phyloP scores from a whole-genome alignment of 2,113 vertebrate species.

The Lichenostomus cassidix region DNA sequence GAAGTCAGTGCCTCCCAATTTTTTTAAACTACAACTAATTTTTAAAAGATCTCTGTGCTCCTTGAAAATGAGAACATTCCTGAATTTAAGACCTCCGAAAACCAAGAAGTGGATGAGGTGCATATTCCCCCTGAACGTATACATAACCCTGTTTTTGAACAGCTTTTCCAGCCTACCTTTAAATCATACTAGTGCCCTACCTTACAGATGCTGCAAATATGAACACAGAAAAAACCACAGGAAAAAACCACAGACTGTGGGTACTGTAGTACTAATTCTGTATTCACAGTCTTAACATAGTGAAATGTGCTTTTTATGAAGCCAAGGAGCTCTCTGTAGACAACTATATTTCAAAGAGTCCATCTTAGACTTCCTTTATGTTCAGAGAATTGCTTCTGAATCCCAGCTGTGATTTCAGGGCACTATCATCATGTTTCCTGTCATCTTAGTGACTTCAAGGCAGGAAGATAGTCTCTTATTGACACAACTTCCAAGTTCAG shows the following conservation, averaged over 20 bases:
- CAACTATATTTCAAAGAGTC: neutral
- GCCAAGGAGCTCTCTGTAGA: neutral
- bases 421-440: neutral
- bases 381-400: neutral
- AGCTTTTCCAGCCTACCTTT: neutral
- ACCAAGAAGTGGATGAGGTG: neutral
- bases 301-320: neutral
- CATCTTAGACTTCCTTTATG: neutral
- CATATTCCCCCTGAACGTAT: neutral
- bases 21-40: neutral
- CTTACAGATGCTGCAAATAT: neutral
- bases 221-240: neutral
- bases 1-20: neutral
- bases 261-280: neutral
- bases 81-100: neutral
- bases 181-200: neutral
- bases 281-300: neutral
- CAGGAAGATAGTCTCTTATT: neutral
- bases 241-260: neutral
- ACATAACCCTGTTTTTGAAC: neutral
- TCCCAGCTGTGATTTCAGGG: constrained; percentile 2
- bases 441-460: neutral
- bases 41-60: neutral
- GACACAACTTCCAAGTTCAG: neutral
- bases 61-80: neutral